Evolutionary conservation across 2,797 vertebrate genomes (phyloP).

Genomic region (Peromyscus nudipes): DNA sequence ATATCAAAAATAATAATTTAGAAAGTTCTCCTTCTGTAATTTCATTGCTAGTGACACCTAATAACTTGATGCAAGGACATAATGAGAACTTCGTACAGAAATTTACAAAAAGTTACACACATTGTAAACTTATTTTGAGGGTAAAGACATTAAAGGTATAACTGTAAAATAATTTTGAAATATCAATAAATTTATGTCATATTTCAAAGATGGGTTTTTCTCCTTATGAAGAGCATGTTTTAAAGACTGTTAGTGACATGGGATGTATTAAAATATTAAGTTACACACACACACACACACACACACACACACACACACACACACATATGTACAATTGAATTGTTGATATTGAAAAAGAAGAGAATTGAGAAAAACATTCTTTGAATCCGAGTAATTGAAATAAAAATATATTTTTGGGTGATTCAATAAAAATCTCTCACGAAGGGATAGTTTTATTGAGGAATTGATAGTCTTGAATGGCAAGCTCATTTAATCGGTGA

Average conservation of each 20-base stretch:
- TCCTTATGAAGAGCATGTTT: background rate
- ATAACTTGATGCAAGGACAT: background rate
- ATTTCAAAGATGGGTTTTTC: background rate
- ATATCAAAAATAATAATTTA: background rate
- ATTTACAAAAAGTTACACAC: background rate
- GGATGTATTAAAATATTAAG: background rate
- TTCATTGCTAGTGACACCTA: background rate
- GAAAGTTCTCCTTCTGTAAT: background rate
- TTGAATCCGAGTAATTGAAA: background rate
- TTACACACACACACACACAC: too few species aligned
- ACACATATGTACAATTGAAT: background rate
- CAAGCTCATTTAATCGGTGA: background rate
- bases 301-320: too few species aligned
- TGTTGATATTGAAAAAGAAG: background rate
- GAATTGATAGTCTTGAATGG: background rate
- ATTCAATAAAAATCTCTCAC: background rate
- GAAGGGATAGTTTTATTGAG: background rate
- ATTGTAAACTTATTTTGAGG: background rate
- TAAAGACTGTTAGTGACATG: background rate
- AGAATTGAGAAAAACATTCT: background rate
- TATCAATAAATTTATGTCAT: background rate
- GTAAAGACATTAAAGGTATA: background rate
- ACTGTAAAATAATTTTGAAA: background rate
- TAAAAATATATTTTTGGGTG: background rate
- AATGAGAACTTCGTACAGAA: background rate